Percentiles rank a stretch among this genome's conserved stretches.
Conservation (phyloP, 1,140 invertebrate genomes). For the Zeugodacus cucurbitae region DNA sequence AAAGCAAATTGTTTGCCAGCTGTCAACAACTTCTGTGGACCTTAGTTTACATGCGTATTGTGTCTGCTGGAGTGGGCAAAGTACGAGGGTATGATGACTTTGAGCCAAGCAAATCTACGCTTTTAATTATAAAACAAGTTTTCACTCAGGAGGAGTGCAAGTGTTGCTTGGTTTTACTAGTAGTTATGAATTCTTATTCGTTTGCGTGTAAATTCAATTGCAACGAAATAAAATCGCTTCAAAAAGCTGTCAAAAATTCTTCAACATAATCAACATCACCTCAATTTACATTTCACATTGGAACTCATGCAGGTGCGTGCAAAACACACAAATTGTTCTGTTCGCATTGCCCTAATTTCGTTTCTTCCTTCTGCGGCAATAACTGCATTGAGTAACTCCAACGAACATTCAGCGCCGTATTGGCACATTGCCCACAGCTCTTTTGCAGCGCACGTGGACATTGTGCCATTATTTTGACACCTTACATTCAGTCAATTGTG, state of each 20-base stretch:
- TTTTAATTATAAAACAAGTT: constrained; percentile 16
- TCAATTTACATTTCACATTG: no score
- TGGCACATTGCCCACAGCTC: neutral
- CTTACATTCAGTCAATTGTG: neutral
- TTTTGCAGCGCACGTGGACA: neutral
- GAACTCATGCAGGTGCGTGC: neutral
- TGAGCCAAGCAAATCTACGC: neutral
- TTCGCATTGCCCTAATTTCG: neutral
- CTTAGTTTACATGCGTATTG: neutral
- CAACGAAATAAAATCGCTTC: neutral
- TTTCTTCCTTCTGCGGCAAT: neutral
- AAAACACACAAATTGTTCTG: neutral
- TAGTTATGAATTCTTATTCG: neutral
- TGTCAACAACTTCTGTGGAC: neutral
- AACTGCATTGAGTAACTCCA: neutral
- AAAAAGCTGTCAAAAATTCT: no score
- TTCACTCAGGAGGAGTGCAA: neutral
- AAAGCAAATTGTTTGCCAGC: neutral
- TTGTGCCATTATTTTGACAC: neutral
- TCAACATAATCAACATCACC: no score
- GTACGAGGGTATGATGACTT: neutral
- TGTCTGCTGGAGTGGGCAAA: neutral
- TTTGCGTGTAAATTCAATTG: neutral
- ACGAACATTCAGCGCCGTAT: neutral
- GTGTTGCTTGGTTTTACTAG: neutral